phyloP scores from a whole-genome alignment of 2,113 vertebrate species.

The Meleagris gallopavo region DNA sequence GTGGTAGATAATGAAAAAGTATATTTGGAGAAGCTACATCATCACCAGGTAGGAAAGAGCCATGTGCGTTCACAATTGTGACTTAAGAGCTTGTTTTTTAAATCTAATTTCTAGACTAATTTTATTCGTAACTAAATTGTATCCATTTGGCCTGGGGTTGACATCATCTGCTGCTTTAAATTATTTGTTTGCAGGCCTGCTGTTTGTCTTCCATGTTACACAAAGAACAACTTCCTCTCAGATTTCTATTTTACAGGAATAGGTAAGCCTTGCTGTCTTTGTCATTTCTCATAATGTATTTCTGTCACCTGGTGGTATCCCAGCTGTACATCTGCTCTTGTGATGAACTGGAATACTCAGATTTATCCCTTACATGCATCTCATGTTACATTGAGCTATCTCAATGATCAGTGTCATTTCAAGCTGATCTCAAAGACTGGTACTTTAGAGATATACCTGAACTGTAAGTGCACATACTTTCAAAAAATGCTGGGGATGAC shows the following conservation, averaged over 20 bases:
- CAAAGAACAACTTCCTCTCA: background rate
- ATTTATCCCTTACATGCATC: background rate
- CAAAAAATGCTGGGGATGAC: background rate
- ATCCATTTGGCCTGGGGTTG: background rate
- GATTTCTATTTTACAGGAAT: background rate
- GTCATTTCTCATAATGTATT: background rate
- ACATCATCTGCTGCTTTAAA: background rate
- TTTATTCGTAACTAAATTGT: background rate
- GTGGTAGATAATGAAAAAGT: background rate
- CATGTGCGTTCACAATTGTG: fast-evolving
- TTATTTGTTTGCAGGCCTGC: background rate
- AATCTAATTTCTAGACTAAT: background rate
- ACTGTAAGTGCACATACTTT: fast-evolving
- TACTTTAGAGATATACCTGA: background rate
- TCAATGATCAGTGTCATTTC: background rate
- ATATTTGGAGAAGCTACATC: background rate
- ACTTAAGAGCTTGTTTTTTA: background rate
- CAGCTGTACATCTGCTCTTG: background rate
- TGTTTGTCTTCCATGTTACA: background rate
- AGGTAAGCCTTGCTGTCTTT: background rate
- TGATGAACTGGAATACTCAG: background rate
- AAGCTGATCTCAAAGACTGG: background rate
- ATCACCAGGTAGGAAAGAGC: background rate
- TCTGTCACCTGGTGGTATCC: background rate
- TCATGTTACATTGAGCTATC: background rate